Conservation (phyloP, 2,113 vertebrate genomes). For the Poeciliopsis turrubarensis region DNA sequence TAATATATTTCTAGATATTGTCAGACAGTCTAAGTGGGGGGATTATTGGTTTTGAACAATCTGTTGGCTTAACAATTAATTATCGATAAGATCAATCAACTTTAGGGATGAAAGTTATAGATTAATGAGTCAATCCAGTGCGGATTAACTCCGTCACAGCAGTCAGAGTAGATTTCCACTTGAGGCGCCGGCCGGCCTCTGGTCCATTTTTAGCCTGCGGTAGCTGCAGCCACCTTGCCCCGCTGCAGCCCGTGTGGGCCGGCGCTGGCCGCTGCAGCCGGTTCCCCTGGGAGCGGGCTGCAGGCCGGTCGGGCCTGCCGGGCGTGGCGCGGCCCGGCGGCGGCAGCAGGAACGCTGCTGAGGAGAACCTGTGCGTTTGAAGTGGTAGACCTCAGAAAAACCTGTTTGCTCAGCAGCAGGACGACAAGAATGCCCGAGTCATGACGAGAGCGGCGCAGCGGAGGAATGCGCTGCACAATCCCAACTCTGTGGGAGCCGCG, state of each 20-base stretch:
- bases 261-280: slow-evolving; percentile 12
- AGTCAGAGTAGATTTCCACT: slow-evolving; percentile 69
- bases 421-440: slow-evolving; percentile 79
- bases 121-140: not conserved
- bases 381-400: slow-evolving; percentile 74
- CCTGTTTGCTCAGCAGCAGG: slow-evolving; percentile 73
- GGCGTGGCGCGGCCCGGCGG: not conserved
- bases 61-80: too few relatives aligned
- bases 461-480: slow-evolving; percentile 80
- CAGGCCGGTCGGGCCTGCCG: slow-evolving; percentile 17
- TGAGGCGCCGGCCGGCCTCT: slow-evolving; percentile 40
- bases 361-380: slow-evolving; percentile 80
- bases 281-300: slow-evolving; percentile 47
- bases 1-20: too few relatives aligned
- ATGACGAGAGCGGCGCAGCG: slow-evolving; percentile 61
- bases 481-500: slow-evolving; percentile 74
- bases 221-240: slow-evolving; percentile 50
- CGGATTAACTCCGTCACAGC: slow-evolving; percentile 24
- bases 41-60: too few relatives aligned
- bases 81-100: too few relatives aligned
- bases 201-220: slow-evolving; percentile 66
- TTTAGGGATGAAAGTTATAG: too few relatives aligned
- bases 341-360: slow-evolving; percentile 51
- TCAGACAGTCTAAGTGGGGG: too few relatives aligned
- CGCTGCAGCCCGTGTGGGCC: slow-evolving; percentile 57